phyloP scores from a whole-genome alignment of 2,888 invertebrate species.

The Slavum lentiscoides region DNA sequence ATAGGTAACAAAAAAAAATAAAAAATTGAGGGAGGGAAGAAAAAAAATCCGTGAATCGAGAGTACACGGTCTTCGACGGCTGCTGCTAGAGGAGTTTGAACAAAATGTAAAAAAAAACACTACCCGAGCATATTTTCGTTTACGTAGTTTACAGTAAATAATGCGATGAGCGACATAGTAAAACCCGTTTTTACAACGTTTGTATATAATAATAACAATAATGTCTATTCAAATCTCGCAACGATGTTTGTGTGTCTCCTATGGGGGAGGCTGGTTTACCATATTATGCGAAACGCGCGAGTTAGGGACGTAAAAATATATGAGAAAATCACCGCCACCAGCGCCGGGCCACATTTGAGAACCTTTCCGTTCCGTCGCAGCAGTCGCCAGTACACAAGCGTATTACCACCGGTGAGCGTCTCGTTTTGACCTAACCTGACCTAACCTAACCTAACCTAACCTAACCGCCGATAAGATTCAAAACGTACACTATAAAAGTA shows the following conservation, averaged over 20 bases:
- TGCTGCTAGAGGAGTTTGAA: constrained; percentile 1
- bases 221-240: constrained; percentile 45
- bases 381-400: no score
- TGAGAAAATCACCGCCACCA: constrained; percentile 20
- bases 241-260: constrained; percentile 3
- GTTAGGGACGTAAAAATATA: constrained; percentile 35
- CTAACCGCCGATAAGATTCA: no score
- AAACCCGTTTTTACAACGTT: constrained; percentile 43
- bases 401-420: no score
- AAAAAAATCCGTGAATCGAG: neutral
- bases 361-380: neutral
- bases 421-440: no score
- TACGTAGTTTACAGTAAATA: constrained; percentile 27
- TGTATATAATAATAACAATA: neutral
- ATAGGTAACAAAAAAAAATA: neutral
- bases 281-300: constrained; percentile 7
- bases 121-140: constrained; percentile 37
- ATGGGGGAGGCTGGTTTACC: neutral
- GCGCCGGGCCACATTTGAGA: constrained; percentile 8
- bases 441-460: no score
- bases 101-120: neutral
- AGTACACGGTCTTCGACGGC: neutral
- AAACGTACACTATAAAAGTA: no score
- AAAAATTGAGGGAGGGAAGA: neutral
- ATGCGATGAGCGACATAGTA: constrained; percentile 27